phyloP scores from a whole-genome alignment of 2,888 invertebrate species.

The Nysson spinosus region DNA sequence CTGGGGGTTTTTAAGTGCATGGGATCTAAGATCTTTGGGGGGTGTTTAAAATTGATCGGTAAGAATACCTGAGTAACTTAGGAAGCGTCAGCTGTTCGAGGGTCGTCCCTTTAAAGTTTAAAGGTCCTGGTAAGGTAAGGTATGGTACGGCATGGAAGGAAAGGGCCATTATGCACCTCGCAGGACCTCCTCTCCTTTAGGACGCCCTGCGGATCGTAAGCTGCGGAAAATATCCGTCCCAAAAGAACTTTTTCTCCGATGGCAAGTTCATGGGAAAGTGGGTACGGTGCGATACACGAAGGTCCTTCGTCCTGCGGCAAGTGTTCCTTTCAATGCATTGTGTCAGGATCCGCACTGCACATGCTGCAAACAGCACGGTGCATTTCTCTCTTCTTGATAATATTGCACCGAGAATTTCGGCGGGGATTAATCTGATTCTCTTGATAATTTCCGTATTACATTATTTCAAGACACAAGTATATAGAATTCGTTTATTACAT shows the following conservation, averaged over 20 bases:
- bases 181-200: slow-evolving; percentile 28
- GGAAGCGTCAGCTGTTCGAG: slow-evolving; percentile 63
- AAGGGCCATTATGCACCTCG: slow-evolving; percentile 55
- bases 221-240: slow-evolving; percentile 35
- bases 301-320: slow-evolving; percentile 35
- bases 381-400: slow-evolving; percentile 7
- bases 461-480: no score
- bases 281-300: slow-evolving; percentile 24
- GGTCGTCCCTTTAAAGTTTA: slow-evolving; percentile 70
- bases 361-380: slow-evolving; percentile 4
- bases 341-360: slow-evolving; percentile 1
- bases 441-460: no score
- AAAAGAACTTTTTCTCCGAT: slow-evolving; percentile 23
- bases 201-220: slow-evolving; percentile 30
- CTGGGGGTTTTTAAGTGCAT: neutral
- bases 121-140: slow-evolving; percentile 64
- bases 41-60: slow-evolving; percentile 33
- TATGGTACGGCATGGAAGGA: no score
- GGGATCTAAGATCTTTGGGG: slow-evolving; percentile 2
- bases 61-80: slow-evolving; percentile 38
- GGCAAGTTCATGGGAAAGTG: slow-evolving; percentile 51
- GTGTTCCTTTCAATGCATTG: slow-evolving; percentile 33
- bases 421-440: neutral
- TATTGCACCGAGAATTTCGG: neutral
- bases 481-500: no score